A percentile compares a stretch with the other conserved stretches of the same genome.
These are phyloP conservation scores for Stenichneumon culpator DNA, from an alignment of 2,888 invertebrate genomes.

Conservation along the genomic window DNA sequence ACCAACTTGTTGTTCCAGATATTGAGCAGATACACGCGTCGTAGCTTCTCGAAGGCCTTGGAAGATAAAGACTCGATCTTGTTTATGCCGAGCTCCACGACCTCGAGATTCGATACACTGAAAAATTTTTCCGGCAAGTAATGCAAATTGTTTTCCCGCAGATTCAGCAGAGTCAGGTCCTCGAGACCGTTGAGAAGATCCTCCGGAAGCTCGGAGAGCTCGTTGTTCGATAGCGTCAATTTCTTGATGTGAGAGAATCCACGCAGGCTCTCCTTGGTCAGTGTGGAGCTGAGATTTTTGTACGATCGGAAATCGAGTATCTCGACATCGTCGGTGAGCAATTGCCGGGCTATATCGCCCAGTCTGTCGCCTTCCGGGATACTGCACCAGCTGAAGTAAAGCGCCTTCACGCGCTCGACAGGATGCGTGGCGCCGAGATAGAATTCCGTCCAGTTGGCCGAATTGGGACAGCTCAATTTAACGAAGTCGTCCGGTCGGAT, in stretches of 20 bases:
- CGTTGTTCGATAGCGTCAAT: slow-evolving; percentile 88
- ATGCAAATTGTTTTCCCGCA: slow-evolving; percentile 79
- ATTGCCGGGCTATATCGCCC: slow-evolving; percentile 67
- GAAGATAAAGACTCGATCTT: slow-evolving; percentile 88
- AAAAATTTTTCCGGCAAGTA: slow-evolving; percentile 75
- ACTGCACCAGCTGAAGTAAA: slow-evolving; percentile 73
- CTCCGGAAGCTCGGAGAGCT: slow-evolving; percentile 87
- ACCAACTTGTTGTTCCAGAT: slow-evolving; percentile 90
- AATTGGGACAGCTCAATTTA: slow-evolving; percentile 69
- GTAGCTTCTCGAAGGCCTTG: slow-evolving; percentile 88
- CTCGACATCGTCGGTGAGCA: slow-evolving; percentile 70
- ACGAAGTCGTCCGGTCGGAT: slow-evolving; percentile 68
- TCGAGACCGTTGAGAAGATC: slow-evolving; percentile 87
- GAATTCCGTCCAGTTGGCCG: slow-evolving; percentile 74
- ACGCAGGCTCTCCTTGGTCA: slow-evolving; percentile 87
- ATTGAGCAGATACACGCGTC: slow-evolving; percentile 88
- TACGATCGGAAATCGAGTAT: slow-evolving; percentile 71
- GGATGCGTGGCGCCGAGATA: slow-evolving; percentile 46
- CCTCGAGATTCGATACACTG: slow-evolving; percentile 84
- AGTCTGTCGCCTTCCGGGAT: slow-evolving; percentile 72
- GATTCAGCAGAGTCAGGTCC: slow-evolving; percentile 88
- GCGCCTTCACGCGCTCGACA: slow-evolving; percentile 25
- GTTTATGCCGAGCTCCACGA: slow-evolving; percentile 88
- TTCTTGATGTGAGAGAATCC: slow-evolving; percentile 87
- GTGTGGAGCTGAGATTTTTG: slow-evolving; percentile 71